phyloP scores from a whole-genome alignment of 2,113 vertebrate genomes.

The Helogale parvula region DNA sequence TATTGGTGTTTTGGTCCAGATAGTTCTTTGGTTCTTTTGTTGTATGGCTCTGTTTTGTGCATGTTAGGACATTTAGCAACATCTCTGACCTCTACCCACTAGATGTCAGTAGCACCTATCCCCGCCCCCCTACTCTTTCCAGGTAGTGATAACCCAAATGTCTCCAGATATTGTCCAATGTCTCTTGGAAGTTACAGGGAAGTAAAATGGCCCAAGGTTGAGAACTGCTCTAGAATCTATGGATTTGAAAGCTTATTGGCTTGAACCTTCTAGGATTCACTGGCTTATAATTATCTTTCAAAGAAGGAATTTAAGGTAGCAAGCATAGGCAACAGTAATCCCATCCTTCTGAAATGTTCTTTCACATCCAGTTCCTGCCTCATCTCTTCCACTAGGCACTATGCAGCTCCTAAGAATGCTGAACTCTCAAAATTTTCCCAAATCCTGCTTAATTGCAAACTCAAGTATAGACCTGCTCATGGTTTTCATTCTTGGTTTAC shows the following conservation, averaged over 20 bases:
- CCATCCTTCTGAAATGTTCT: background rate
- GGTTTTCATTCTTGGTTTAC: slow-evolving; percentile 7
- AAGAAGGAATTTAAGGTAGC: background rate
- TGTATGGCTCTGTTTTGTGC: background rate
- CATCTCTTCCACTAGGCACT: background rate
- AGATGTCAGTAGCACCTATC: slow-evolving; percentile 7
- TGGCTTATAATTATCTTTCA: background rate
- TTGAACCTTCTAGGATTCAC: background rate
- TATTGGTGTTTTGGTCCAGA: background rate
- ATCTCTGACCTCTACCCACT: slow-evolving; percentile 23
- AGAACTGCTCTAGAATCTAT: slow-evolving; percentile 37
- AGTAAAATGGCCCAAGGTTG: background rate
- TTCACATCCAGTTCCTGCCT: background rate
- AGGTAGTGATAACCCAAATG: background rate
- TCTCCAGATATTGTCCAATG: background rate
- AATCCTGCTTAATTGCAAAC: background rate
- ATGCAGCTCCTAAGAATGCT: background rate
- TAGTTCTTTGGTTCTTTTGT: slow-evolving; percentile 38
- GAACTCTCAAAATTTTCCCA: background rate
- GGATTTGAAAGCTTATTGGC: background rate
- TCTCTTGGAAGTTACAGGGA: background rate
- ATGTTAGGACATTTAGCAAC: background rate
- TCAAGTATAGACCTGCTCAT: background rate
- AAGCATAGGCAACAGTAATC: background rate
- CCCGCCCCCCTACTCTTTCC: background rate